Evolutionary conservation across 1,140 invertebrate genomes (phyloP).

Genomic region (Lutraria rhynchaena): DNA sequence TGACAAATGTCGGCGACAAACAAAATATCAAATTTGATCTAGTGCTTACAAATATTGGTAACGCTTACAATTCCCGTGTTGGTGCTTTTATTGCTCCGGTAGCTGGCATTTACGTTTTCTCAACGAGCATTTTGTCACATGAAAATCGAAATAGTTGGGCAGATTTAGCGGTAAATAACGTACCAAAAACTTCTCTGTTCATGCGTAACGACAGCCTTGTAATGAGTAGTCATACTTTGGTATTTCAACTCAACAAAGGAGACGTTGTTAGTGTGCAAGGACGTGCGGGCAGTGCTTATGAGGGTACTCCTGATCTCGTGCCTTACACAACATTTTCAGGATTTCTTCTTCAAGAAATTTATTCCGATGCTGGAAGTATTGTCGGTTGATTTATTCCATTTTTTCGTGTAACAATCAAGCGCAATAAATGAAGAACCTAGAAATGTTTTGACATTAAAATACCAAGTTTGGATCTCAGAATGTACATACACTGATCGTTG

Average conservation of each 20-base stretch:
- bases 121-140: neutral
- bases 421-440: no score
- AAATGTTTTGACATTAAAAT: no score
- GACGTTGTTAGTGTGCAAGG: neutral
- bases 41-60: conserved; percentile 11
- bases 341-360: conserved; percentile 1
- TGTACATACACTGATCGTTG: no score
- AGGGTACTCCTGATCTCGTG: no score
- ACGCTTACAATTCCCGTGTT: neutral
- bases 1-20: neutral
- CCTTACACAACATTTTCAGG: conserved; percentile 13
- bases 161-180: neutral
- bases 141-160: neutral
- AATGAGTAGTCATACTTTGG: neutral
- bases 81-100: conserved; percentile 18
- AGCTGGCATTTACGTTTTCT: conserved; percentile 14
- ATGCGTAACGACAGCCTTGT: neutral
- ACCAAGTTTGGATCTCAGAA: no score
- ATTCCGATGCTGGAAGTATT: neutral
- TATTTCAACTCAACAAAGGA: neutral
- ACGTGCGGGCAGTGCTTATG: no score
- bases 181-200: neutral
- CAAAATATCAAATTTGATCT: conserved; percentile 19
- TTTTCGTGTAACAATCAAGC: no score
- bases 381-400: no score